Evolutionary conservation across 2,113 vertebrate species (phyloP).

Genomic region (Paratilapia polleni): DNA sequence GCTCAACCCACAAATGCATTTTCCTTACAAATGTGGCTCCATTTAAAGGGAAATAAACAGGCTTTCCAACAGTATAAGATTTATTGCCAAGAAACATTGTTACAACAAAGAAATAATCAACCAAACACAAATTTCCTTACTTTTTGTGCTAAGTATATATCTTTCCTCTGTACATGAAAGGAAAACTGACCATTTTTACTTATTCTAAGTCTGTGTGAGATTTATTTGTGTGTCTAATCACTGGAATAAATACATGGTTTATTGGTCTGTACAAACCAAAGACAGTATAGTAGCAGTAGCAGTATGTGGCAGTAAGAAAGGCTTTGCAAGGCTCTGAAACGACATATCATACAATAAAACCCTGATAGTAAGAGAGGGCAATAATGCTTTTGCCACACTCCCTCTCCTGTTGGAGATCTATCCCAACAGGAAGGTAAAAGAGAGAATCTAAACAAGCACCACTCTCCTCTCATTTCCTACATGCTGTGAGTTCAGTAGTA

Average conservation of each 20-base stretch:
- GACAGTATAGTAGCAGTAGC: conserved; percentile 18
- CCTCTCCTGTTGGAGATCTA: conserved; percentile 12
- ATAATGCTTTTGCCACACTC: conserved; percentile 4
- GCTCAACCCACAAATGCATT: too few relatives aligned
- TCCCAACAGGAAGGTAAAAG: conserved; percentile 36
- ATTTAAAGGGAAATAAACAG: too few relatives aligned
- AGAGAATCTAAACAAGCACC: neutral
- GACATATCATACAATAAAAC: conserved; percentile 55
- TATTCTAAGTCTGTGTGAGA: neutral
- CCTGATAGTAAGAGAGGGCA: neutral
- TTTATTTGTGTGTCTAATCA: conserved; percentile 37
- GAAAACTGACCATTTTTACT: neutral
- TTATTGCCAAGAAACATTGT: too few relatives aligned
- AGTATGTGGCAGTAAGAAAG: neutral
- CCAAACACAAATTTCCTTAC: too few relatives aligned
- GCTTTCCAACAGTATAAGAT: too few relatives aligned
- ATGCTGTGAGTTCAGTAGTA: conserved; percentile 21
- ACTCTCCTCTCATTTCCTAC: neutral
- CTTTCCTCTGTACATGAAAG: neutral
- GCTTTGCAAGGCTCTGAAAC: conserved; percentile 13
- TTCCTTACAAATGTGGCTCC: too few relatives aligned
- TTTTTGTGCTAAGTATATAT: too few relatives aligned
- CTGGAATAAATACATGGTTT: conserved; percentile 37
- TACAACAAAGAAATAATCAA: too few relatives aligned
- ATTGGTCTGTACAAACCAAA: conserved; percentile 9